Percentiles rank a stretch among this genome's conserved stretches.
These are phyloP conservation scores for Hemistola chrysoprasaria DNA, from an alignment of 2,888 invertebrate genomes.

Conservation along the genomic window DNA sequence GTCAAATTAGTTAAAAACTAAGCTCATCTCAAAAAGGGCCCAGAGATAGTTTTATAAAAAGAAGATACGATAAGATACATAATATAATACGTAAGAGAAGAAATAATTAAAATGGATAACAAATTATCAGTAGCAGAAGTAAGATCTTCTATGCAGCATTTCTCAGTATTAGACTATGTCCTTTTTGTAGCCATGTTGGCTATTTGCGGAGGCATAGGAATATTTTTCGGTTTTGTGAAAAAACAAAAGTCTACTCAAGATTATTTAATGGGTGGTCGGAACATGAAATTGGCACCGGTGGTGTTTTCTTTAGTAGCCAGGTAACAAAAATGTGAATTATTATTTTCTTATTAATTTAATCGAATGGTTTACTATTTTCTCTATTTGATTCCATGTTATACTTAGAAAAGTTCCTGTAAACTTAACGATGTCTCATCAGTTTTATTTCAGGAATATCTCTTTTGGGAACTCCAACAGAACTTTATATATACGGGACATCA, in stretches of 20 bases:
- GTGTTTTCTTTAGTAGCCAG: conserved; percentile 92
- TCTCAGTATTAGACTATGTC: conserved; percentile 84
- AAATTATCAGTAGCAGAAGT: conserved; percentile 48
- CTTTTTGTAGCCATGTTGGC: conserved; percentile 87
- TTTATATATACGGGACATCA: conserved; percentile 89
- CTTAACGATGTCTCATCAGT: conserved; percentile 53
- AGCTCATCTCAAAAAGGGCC: no score
- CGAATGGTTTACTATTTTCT: no score
- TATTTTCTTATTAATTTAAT: not conserved
- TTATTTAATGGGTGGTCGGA: conserved; percentile 91
- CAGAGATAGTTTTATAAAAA: no score
- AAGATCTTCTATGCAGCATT: conserved; percentile 60
- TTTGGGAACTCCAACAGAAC: conserved; percentile 89
- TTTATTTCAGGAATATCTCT: conserved; percentile 90
- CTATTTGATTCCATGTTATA: not conserved
- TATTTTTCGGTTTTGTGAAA: conserved; percentile 90
- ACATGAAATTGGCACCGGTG: conserved; percentile 90
- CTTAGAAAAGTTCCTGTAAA: not conserved
- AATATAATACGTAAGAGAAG: not conserved
- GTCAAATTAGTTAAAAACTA: no score
- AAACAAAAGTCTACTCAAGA: conserved; percentile 84
- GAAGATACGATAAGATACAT: no score
- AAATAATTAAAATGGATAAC: conserved; percentile 36
- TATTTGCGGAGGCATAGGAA: conserved; percentile 87
- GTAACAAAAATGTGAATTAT: conserved; percentile 53